Base-by-base conservation (phyloP, 2,888 invertebrate species). In the Sinohyriopsis cumingii region DNA sequence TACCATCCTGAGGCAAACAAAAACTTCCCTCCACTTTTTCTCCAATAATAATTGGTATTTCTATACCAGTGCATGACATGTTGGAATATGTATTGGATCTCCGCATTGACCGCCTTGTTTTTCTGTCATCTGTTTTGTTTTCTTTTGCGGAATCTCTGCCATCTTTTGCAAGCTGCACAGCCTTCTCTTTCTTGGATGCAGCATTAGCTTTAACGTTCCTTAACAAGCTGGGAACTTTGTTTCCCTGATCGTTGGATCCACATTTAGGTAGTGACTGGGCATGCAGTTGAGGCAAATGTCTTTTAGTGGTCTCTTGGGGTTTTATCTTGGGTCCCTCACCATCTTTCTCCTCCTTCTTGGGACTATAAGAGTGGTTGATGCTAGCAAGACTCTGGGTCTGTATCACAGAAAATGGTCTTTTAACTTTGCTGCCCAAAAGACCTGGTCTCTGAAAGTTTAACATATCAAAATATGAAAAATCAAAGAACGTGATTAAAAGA, bases 321-420 rank as follows among this genome's bases (percentile, higher is more conserved):
- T 45, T 45, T 45, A 45, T 45, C 15, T 45, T 45, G 45, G 45
- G 45, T 45, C 45, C 15, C 9, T 45, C 12, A 45, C 12, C 45
- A 45, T 15, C 12, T 15, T 1, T 45, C 45, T 45, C 45, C 25
- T 66, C 65, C 59, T 80, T 80, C 63, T 78, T 75, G 65, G 82
- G 84, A 64, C 82, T 84, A 77, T 87, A 87, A 61, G 77, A 80
- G 19, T 81, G 76, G 53, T 78, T 79, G 65, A 87, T 84, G 66
- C 76, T 83, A 20, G 82, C 79, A 15, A 87, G 73, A 55, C 83
- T 83, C 61, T 80, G 75, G 24, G 87, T 87, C 56, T 86, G 84
- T 24, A 87, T 71, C 7, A 86, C 80, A 56, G 84, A 79, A 61
- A 81, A 81, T 57, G 84, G 84, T 19, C 78, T 78, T 55, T 79